A percentile compares a stretch with the other conserved stretches of the same genome.
These are phyloP conservation scores for Nymphalis io DNA, from an alignment of 1,140 invertebrate species.

Conservation along the genomic window DNA sequence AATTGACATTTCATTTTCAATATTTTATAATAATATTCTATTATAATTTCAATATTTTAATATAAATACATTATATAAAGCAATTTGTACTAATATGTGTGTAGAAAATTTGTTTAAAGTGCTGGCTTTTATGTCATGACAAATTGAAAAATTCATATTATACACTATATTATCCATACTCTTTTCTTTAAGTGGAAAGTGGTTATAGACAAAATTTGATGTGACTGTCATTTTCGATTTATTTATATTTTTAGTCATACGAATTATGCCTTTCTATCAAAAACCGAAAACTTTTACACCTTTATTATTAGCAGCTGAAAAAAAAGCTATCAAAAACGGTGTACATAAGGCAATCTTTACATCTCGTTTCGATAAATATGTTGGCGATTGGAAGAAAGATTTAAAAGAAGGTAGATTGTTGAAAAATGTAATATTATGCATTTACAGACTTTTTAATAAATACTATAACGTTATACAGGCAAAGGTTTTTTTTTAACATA, in stretches of 20 bases:
- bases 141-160: too few relatives aligned
- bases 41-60: neutral
- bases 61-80: too few relatives aligned
- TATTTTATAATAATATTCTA: slow-evolving; percentile 5
- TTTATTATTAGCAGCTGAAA: slow-evolving; percentile 58
- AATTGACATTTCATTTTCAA: slow-evolving; percentile 23
- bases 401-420: slow-evolving; percentile 75
- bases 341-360: slow-evolving; percentile 79
- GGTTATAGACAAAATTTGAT: too few relatives aligned
- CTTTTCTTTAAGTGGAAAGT: too few relatives aligned
- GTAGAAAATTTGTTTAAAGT: too few relatives aligned
- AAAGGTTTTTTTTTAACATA: slow-evolving; percentile 64
- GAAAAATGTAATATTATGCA: slow-evolving; percentile 27
- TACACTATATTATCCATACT: too few relatives aligned
- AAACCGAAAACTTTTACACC: slow-evolving; percentile 62
- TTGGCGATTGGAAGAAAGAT: slow-evolving; percentile 82
- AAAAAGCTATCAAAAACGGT: slow-evolving; percentile 76
- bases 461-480: slow-evolving; percentile 40
- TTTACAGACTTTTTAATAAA: neutral
- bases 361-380: slow-evolving; percentile 76
- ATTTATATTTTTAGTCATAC: neutral
- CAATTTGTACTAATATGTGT: too few relatives aligned
- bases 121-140: too few relatives aligned
- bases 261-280: slow-evolving; percentile 67
- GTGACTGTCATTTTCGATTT: neutral